phyloP scores from a whole-genome alignment of 2,888 invertebrate genomes.

The Ashinkailepas kermadecensis region DNA sequence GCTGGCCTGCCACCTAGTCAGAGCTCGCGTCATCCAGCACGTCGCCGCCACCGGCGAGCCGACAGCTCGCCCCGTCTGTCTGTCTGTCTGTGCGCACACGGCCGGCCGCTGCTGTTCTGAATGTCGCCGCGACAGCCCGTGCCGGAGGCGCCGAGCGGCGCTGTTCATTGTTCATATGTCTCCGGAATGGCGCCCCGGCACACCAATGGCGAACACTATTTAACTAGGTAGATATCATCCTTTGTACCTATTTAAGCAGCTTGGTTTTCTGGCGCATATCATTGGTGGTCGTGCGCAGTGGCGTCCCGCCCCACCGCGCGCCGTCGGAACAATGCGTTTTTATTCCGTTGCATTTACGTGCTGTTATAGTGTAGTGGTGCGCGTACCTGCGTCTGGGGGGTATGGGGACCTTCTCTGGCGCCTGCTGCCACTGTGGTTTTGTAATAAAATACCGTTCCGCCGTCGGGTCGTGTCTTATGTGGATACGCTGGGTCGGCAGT shows the following conservation, averaged over 20 bases:
- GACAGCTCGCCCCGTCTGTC: no score
- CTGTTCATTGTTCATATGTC: neutral
- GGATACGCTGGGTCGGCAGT: no score
- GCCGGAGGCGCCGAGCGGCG: neutral
- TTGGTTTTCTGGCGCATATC: constrained; percentile 3
- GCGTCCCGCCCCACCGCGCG: neutral
- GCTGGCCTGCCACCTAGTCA: neutral
- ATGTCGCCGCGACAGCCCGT: no score
- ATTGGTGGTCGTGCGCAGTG: neutral
- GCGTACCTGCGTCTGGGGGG: neutral
- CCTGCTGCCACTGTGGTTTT: neutral
- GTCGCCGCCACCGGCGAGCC: neutral
- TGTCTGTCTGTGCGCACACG: no score
- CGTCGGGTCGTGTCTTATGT: no score
- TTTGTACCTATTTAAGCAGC: constrained; percentile 5
- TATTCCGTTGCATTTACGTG: constrained; percentile 17
- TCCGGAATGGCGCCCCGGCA: no score
- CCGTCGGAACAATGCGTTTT: neutral
- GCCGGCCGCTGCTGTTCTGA: no score
- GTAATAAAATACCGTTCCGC: constrained; percentile 1
- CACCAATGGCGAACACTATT: neutral
- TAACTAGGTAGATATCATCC: neutral
- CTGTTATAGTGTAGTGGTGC: neutral
- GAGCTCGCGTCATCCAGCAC: neutral
- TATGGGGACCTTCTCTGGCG: neutral